Evolutionary conservation across 2,113 vertebrate species (phyloP), one percentile per base, ranked within the genome.

Genomic region (Chloropsis cyanopogon): DNA sequence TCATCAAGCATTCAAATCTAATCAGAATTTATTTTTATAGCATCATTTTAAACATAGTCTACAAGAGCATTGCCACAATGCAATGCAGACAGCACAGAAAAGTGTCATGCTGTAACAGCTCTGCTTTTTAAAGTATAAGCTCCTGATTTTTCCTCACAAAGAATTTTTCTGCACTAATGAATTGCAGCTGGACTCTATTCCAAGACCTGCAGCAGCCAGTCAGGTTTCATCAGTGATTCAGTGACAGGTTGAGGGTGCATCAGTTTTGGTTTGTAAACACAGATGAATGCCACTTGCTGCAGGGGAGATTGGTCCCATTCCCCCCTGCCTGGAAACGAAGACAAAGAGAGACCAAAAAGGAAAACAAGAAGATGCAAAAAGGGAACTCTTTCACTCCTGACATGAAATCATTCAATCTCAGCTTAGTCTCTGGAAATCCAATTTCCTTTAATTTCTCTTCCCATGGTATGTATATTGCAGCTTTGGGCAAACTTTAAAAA

Each of bases 1-100:
- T 96, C 84, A 93, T 96, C 95, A 97, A 95, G 72, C 50, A 94
- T 92, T 97, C 90, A 94, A 65, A 92, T 85, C 80, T 94, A 95
- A 92, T 91, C 85, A 82, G 82, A 82, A 84, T 82, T 96, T 92
- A 84, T 96, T 96, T 96, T 95, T 82, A 78, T 68, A 93, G 6
- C 75, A 86, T 61, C 29, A 28, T 86, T 92, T 96, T 47, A 86
- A 95, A 90, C 81, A 47, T 12, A 65, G 39, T 70, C 78, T 81
- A 31, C 59, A 73, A 92, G 90, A 93, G 65, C 64, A 59, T 28
- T 72, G 54, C 41, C 49, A 72, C 71, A 65, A 80, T 90, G n/a
- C n/a, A 92, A 92, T 29, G 41, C 44, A 21, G 71, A 76, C 1
- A 5, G 53, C 82, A 79, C 52, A 84, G 73, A 64, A 82, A 76